Evolutionary conservation across 2,113 vertebrate genomes (phyloP), one percentile per base, ranked within the genome.

Genomic region (Pampusana beccarii): DNA sequence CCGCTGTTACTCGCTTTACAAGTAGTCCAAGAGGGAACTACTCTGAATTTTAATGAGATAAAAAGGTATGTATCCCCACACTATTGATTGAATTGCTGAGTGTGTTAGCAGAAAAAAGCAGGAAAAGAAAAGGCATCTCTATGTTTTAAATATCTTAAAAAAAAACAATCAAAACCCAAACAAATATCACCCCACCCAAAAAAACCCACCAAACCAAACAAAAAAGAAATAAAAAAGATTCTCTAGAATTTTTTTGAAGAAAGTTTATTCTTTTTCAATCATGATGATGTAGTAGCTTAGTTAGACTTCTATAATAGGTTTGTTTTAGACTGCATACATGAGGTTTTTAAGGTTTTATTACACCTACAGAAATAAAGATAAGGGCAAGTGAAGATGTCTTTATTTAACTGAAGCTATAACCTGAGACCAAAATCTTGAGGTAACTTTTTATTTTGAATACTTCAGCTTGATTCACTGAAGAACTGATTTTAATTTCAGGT

Each of bases 251-350:
- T 75, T 48, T 90, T 60, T 38, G 13, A 86, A 72, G 26, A 29
- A 77, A 84, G 25, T 8, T 11, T 17, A 26, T 21, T 5, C 18
- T 20, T 5, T 2, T 2, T 11, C 6, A 53, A 0, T 38, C 10
- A 33, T 75, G 72, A 72, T 40, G 36, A 65, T 3, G 9, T 46
- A 62, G 75, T 17, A 80, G 26, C 34, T 88, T 84, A 40, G 18
- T 86, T 82, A 57, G 25, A 50, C 12, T 48, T 81, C 2, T 66
- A 0, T 57, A 84, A 28, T 31, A 53, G 3, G 6, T 64, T 80
- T 71, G 29, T 2, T 85, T 82, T 54, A 36, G 7, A 58, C 7
- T 38, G 10, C 6, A n/a, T 62, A 33, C 2, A 3, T 56, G 61
- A 56, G 2, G 2, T 40, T 82, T 90, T 58, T 10, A 40, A 80